Base-by-base conservation (phyloP, 2,113 vertebrate species). In the Pachyramphus minor region DNA sequence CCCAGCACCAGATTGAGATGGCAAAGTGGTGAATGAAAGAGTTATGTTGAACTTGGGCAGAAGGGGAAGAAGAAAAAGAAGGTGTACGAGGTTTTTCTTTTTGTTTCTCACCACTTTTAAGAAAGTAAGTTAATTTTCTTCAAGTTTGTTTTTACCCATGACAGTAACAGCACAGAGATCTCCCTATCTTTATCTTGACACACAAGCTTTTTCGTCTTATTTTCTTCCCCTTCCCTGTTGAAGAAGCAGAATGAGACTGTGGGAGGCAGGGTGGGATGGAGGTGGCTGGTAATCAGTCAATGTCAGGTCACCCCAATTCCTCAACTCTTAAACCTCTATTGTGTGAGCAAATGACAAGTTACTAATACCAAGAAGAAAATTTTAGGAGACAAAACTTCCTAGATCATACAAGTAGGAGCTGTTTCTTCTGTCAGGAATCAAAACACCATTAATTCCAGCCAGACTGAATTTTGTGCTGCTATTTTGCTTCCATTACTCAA, bases 141-240 rank as follows among this genome's bases (percentile, higher is more conserved):
- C 37, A 64, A 75, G 49, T 90, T 24, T 16, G 9, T 84, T 76
- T 13, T 84, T 73, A n/a, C 15, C 27, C 15, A 47, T 16, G 20
- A 64, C 17, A 55, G 25, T 64, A 89, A 68, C 6, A 41, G 10
- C 5, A 42, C 64, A 59, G 24, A 59, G 14, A 22, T 53, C 2
- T 35, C 12, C 14, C 60, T 39, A 8, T 30, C 52, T 58, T 56
- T 79, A 37, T 23, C 47, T 56, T 71, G 14, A 59, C 21, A 17
- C 3, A 39, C 10, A 73, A 21, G 5, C 0, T 0, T 80, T 56
- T 79, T 31, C 1, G 14, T 68, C 35, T 58, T 35, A 24, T 50
- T 82, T 73, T 49, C 9, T 60, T 10, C 12, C 12, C 11, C 9
- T 37, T 14, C 66, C 16, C 12, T 69, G 1, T 25, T 64, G 19